A percentile compares a stretch with the other conserved stretches of the same genome.
Conservation (phyloP, 1,140 invertebrate species). For the Onthophagus taurus region DNA sequence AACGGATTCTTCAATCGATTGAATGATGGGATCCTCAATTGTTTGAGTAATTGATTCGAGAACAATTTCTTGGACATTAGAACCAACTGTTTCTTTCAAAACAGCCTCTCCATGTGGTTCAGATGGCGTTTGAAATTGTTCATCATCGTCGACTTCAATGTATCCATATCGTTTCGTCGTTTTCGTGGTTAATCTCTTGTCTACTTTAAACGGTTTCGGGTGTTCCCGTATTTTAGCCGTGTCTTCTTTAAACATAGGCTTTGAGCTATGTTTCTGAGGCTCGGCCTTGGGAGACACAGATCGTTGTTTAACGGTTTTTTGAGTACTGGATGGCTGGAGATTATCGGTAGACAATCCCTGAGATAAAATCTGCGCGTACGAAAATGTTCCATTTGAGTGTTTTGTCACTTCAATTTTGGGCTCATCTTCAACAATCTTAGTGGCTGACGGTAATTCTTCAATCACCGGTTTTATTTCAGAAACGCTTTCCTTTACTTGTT, state of each 20-base stretch:
- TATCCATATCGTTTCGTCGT: conserved; percentile 11
- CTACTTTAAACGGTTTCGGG: conserved; percentile 16
- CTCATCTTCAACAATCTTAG: conserved; percentile 1
- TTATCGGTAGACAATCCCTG: conserved; percentile 48
- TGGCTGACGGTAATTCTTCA: background rate
- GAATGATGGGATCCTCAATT: too few species aligned
- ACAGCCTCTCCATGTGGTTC: conserved; percentile 7
- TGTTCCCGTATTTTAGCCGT: conserved; percentile 18
- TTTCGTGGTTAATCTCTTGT: conserved; percentile 16
- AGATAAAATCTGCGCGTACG: conserved; percentile 63
- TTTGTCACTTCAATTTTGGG: background rate
- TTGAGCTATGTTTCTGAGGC: conserved; percentile 31
- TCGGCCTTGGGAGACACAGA: conserved; percentile 24
- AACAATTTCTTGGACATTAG: too few species aligned
- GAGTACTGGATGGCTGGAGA: conserved; percentile 48
- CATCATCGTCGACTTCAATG: conserved; percentile 4
- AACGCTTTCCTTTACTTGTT: background rate
- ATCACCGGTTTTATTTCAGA: background rate
- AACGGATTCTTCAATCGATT: too few species aligned
- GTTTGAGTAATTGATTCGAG: too few species aligned
- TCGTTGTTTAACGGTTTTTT: conserved; percentile 20
- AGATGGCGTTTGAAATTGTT: background rate
- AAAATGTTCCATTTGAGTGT: conserved; percentile 36
- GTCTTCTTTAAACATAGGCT: conserved; percentile 28
- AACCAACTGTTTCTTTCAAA: conserved; percentile 2